Percentiles rank a stretch among this genome's conserved stretches.
phyloP scores from a whole-genome alignment of 2,888 invertebrate genomes.

The Andrena fulva region DNA sequence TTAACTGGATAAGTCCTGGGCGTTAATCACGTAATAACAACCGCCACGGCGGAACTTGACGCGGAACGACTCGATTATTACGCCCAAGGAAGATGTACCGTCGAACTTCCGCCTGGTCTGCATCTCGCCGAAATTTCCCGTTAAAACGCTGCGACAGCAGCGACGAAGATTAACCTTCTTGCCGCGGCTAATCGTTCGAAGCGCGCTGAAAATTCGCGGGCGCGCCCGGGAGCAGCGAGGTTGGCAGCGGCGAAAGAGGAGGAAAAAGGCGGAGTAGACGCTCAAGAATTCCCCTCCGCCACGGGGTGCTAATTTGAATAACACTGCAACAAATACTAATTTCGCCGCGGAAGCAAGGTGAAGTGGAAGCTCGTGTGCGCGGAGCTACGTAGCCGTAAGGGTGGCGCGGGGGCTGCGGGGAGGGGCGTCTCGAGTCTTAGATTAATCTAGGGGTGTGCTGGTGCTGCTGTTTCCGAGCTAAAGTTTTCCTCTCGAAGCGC shows the following conservation, averaged over 20 bases:
- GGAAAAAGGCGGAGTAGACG: background rate
- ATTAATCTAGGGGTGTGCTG: conserved; percentile 69
- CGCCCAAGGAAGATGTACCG: too few relatives aligned
- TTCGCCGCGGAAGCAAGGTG: conserved; percentile 42
- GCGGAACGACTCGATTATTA: conserved; percentile 17
- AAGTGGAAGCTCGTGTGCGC: conserved; percentile 43
- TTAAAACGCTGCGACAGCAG: conserved; percentile 18
- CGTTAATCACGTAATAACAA: too few relatives aligned
- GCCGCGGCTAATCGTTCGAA: background rate
- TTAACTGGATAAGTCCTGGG: too few relatives aligned
- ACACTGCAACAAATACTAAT: conserved; percentile 79
- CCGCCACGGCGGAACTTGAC: background rate
- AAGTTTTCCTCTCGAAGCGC: conserved; percentile 69
- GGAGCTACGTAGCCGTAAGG: conserved; percentile 38
- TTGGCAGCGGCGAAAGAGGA: background rate
- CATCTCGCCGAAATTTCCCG: background rate
- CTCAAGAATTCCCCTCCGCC: background rate
- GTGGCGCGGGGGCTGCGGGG: background rate
- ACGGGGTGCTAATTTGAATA: conserved; percentile 74
- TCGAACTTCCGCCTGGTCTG: background rate
- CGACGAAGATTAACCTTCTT: conserved; percentile 33
- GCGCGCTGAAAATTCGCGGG: conserved; percentile 15
- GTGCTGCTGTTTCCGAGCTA: conserved; percentile 62
- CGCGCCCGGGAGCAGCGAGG: background rate
- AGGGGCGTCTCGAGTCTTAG: conserved; percentile 66